Conservation (phyloP, 2,797 vertebrate species). For the Momotus momota region DNA sequence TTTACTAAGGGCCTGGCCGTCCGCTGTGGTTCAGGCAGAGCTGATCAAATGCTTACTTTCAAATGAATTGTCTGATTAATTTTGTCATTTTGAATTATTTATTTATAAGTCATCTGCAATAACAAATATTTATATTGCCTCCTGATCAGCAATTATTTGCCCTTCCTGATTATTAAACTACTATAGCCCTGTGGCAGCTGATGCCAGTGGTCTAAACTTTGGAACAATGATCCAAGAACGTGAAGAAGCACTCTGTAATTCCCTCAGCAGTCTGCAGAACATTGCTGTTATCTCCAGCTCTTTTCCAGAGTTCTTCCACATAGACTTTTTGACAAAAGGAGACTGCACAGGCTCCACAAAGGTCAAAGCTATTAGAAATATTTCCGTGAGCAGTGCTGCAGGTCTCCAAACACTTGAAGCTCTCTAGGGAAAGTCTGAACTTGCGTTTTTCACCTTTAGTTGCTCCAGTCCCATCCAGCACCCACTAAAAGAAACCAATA, state of each 20-base stretch:
- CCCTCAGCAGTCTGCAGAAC: neutral
- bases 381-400: constrained; percentile 28
- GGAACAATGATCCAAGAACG: neutral
- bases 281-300: neutral
- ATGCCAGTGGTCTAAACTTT: neutral
- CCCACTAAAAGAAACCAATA: neutral
- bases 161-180: neutral
- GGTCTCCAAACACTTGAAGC: neutral
- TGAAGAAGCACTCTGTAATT: neutral
- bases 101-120: constrained; percentile 39
- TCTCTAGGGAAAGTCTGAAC: neutral
- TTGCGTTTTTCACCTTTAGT: constrained; percentile 5
- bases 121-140: constrained; percentile 46
- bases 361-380: constrained; percentile 67
- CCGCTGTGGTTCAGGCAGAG: neutral
- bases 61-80: constrained; percentile 7
- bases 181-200: neutral
- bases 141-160: constrained; percentile 5
- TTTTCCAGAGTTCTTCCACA: constrained; percentile 16
- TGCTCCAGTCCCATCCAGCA: neutral
- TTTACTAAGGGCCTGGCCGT: neutral
- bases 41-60: neutral
- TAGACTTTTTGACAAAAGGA: constrained; percentile 39
- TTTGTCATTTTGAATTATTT: constrained; percentile 34
- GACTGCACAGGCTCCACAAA: neutral